Base-by-base conservation (phyloP, 2,797 vertebrate genomes). In the Huso huso region DNA sequence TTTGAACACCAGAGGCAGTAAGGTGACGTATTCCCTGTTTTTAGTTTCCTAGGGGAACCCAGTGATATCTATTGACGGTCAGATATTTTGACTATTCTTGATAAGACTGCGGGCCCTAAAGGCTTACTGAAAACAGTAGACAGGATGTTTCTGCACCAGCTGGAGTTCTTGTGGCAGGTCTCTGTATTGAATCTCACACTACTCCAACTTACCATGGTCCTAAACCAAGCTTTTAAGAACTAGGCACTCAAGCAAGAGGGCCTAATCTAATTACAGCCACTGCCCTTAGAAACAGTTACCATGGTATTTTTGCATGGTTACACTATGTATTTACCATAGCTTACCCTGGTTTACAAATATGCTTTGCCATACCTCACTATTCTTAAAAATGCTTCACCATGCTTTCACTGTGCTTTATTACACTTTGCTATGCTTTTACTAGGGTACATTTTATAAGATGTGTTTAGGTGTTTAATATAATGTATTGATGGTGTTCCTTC, bases 71-170 rank as follows among this genome's bases (percentile, higher is more conserved):
- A 88, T 90, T 86, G 84, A 83, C 82, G 80, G 66, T 81, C 74
- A 77, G 79, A 78, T 89, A 86, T 89, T 90, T 85, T 91, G 86
- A 83, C 88, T 88, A 81, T 82, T 78, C 77, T 76, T 80, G 82
- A 88, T 89, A 88, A 85, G 86, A 81, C 82, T 77, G 76, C 84
- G 13, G 59, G 53, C 8, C 51, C 59, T n/a, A 15, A 66, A 58
- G 63, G 62, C 62, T 52, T 48, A 51, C 68, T 9, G 50, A 60
- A 49, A 61, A 53, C 51, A 60, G 48, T 77, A 82, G 82, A 83
- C 80, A 76, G 79, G 75, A 82, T 74, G 79, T 82, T 77, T 81
- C 76, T 62, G 77, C 72, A 77, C 49, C 13, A 64, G 57, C 7
- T 61, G 6, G 55, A 1, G 6, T 58, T 51, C 15, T 18, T 9